Percentiles rank a stretch among this genome's conserved stretches.
phyloP scores from a whole-genome alignment of 2,797 vertebrate genomes.

The Scarus forsteni region DNA sequence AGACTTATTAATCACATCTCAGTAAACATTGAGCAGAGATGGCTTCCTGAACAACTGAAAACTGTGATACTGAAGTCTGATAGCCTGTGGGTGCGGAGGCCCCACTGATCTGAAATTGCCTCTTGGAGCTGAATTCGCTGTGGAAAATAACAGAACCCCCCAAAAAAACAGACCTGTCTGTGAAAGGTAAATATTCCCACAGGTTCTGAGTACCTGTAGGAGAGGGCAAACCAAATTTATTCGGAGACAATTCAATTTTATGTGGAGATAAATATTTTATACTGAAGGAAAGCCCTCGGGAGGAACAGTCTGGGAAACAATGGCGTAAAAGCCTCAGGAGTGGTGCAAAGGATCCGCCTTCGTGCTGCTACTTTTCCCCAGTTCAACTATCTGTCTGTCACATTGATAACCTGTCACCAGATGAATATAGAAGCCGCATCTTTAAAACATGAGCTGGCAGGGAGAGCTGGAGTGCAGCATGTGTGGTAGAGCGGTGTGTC shows the following conservation, averaged over 20 bases:
- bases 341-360: constrained; percentile 47
- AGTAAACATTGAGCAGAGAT: constrained; percentile 47
- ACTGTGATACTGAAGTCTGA: constrained; percentile 41
- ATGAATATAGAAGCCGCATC: constrained; percentile 70
- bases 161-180: constrained; percentile 12
- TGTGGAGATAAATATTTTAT: constrained; percentile 63
- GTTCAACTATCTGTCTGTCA: constrained; percentile 72
- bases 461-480: constrained; percentile 25
- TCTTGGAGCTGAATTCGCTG: constrained; percentile 43
- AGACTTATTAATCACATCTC: constrained; percentile 53
- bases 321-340: constrained; percentile 43
- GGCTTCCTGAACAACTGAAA: constrained; percentile 36
- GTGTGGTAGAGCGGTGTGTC: constrained; percentile 22
- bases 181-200: constrained; percentile 56
- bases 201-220: constrained; percentile 13
- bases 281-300: constrained; percentile 35
- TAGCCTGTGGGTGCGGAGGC: constrained; percentile 17
- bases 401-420: constrained; percentile 67
- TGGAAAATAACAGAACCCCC: constrained; percentile 32
- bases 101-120: constrained; percentile 56
- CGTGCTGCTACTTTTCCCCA: constrained; percentile 51
- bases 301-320: constrained; percentile 18
- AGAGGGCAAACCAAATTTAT: constrained; percentile 41
- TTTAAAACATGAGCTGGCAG: constrained; percentile 77
- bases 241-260: constrained; percentile 47